phyloP scores from a whole-genome alignment of 1,140 invertebrate species.

The Diachasma alloeum region DNA sequence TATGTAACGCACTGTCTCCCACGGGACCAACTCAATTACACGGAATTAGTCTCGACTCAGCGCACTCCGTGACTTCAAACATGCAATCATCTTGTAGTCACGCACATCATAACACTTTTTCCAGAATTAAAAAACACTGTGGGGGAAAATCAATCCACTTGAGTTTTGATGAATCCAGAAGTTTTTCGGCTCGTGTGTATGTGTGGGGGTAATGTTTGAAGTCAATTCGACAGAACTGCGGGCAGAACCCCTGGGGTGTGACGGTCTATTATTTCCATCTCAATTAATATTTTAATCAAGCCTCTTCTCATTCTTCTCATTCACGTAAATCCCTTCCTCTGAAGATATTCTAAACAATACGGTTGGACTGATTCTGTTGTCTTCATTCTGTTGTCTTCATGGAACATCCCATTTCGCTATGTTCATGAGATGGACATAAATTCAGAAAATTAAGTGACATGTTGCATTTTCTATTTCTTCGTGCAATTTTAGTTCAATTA shows the following conservation, averaged over 20 bases:
- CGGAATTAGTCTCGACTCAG: neutral
- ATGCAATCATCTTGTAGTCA: neutral
- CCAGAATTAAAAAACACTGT: no score
- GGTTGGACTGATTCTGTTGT: neutral
- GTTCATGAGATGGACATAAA: no score
- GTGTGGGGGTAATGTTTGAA: neutral
- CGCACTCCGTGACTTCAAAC: neutral
- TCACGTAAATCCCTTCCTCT: conserved; percentile 17
- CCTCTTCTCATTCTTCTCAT: conserved; percentile 37
- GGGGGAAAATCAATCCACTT: neutral
- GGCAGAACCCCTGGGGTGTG: conserved; percentile 23
- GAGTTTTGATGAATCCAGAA: neutral
- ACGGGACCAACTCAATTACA: conserved; percentile 2
- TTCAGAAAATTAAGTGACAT: no score
- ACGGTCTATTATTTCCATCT: conserved; percentile 38
- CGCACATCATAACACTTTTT: neutral
- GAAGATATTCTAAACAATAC: neutral
- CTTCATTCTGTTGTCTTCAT: neutral
- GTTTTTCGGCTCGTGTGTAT: neutral
- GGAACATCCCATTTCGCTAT: neutral
- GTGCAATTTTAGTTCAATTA: no score
- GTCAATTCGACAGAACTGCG: neutral
- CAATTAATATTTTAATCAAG: conserved; percentile 45
- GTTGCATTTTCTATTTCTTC: no score
- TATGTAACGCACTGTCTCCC: neutral